Evolutionary conservation across 2,888 invertebrate genomes (phyloP), one percentile per base, ranked within the genome.

Genomic region (Hirtodrosophila confusa): DNA sequence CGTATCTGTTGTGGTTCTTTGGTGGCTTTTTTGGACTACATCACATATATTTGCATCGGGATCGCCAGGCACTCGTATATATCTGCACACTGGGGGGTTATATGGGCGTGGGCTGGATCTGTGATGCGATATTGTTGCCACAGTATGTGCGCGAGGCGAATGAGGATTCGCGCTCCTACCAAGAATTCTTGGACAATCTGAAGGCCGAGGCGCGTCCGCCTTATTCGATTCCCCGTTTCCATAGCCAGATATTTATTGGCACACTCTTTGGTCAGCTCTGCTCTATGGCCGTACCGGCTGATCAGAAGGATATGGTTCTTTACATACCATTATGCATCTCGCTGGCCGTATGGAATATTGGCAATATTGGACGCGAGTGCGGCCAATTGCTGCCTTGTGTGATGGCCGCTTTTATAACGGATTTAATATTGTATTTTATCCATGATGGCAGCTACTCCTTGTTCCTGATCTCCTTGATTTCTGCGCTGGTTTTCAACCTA

Each of bases 11-110:
- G 43, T 98, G 98, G 98, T 86, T 97, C 0, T 93, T 97, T 75
- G 97, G 97, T 12, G 98, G 99, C 2, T 91, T 96, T 80, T 95
- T 97, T 77, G 98, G 98, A 0, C 92, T 96, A 3, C 99, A 99
- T 91, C 97, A 98, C 89, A 94, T 98, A 85, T 99, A 99, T 91
- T 92, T 99, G 69, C 94, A 95, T 49, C 93, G 98, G 61, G 97
- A 98, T 91, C 93, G 95, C 29, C 98, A 99, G 84, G 98, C 97
- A 0, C 96, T 98, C 89, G 93, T 97, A 0, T 97, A 96, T 94
- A 96, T 96, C 94, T 95, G 95, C 61, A 97, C 97, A 0, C 91
- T 97, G 12, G 97, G 98, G 2, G 97, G 98, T 3, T 97, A 96
- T 88, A 93, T 94, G 80, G 96, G 97, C 0, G 88, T 96, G n/a